Evolutionary conservation across 1,140 invertebrate species (phyloP).

Genomic region (Helicoverpa armigera): DNA sequence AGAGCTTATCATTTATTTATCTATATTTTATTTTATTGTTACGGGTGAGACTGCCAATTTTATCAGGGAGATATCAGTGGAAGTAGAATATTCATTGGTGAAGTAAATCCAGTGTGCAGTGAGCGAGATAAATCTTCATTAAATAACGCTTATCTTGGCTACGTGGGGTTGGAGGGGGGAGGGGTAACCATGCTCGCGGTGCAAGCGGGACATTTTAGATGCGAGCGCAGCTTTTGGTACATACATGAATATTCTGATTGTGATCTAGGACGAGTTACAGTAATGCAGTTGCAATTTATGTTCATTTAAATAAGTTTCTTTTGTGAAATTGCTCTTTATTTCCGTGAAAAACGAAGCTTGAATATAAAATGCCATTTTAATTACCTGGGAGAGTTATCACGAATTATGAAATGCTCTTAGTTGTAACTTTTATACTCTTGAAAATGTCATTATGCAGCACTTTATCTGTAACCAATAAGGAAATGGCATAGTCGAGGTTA

Average conservation of each 20-base stretch:
- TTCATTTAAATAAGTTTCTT: not conserved
- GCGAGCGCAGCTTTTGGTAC: conserved; percentile 11
- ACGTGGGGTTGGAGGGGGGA: not conserved
- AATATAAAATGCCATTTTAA: no score
- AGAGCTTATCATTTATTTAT: conserved; percentile 28
- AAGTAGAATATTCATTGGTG: conserved; percentile 55
- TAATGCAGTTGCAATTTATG: conserved; percentile 10
- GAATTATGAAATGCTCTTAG: no score
- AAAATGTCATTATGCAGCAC: no score
- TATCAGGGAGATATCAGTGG: conserved; percentile 46
- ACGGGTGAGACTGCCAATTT: conserved; percentile 43
- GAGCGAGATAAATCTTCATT: conserved; percentile 57
- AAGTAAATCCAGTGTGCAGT: conserved; percentile 56
- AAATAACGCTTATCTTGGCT: conserved; percentile 56
- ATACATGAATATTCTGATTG: conserved; percentile 24
- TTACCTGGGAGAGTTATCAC: no score
- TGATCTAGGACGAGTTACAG: conserved; percentile 18
- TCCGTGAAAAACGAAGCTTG: no score
- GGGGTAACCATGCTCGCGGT: not conserved
- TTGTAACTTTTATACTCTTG: no score
- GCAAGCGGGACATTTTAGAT: conserved; percentile 23
- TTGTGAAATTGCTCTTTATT: not conserved
- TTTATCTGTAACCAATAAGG: no score
- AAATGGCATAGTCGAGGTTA: no score
- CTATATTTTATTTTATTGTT: conserved; percentile 46